A percentile compares a stretch with the other conserved stretches of the same genome.
Conservation (phyloP, 2,888 invertebrate genomes). For the Lithophane leautieri region DNA sequence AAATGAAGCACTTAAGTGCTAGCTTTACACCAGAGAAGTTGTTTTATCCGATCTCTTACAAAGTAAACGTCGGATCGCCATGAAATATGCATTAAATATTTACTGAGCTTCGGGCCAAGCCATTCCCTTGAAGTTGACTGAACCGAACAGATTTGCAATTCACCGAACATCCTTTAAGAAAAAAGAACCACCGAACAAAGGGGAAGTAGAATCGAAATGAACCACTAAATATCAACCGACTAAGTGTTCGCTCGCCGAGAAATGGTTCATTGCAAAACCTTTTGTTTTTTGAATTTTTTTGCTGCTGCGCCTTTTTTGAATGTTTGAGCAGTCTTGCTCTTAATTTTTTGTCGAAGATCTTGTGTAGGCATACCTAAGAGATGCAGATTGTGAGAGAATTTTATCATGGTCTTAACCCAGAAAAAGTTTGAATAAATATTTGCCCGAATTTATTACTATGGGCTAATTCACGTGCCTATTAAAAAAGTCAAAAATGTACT, state of each 20-base stretch:
- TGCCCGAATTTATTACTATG: rapidly evolving
- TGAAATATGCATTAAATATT: conserved; percentile 90
- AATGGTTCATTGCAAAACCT: conserved; percentile 61
- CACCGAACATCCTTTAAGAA: conserved; percentile 87
- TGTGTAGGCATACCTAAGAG: not conserved
- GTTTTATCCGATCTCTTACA: conserved; percentile 85
- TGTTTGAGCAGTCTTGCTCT: conserved; percentile 1
- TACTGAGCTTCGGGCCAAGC: conserved; percentile 83
- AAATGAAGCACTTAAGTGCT: conserved; percentile 65
- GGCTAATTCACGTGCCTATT: too few relatives aligned
- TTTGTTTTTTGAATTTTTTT: conserved; percentile 62
- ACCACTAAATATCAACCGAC: conserved; percentile 81
- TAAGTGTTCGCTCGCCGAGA: conserved; percentile 66
- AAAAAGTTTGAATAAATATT: not conserved
- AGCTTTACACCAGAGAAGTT: conserved; percentile 76
- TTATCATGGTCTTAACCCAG: not conserved
- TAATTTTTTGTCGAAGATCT: not conserved
- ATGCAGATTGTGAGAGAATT: not conserved
- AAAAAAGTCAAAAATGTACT: not conserved
- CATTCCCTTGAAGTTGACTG: conserved; percentile 86
- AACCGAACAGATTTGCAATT: conserved; percentile 89
- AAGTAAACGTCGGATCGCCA: conserved; percentile 84
- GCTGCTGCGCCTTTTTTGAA: conserved; percentile 35
- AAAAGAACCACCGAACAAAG: conserved; percentile 85
- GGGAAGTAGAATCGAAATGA: conserved; percentile 83